Base-by-base conservation (phyloP, 2,113 vertebrate species). In the Protomyctophum bolini region DNA sequence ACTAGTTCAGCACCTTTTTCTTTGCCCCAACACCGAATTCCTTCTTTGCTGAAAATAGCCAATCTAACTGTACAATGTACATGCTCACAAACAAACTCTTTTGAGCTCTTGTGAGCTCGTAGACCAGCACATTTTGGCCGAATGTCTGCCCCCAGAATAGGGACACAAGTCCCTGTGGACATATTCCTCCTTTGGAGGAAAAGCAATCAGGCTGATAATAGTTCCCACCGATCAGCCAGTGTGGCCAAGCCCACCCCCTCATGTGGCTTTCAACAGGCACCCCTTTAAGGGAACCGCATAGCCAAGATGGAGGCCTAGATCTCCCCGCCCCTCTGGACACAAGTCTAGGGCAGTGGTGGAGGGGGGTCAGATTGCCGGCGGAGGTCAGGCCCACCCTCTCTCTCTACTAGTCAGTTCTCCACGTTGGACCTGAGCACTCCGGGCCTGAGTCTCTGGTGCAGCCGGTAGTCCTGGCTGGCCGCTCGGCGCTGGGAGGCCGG, bases 391-490 rank as follows among this genome's bases (percentile, higher is more conserved):
- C 54, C 46, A 10, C 56, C 46, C 41, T n/a, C 54, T 12, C 29
- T 45, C 14, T 8, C 28, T 33, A 10, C 12, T 10, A 7, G 60
- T 71, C 75, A 85, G 79, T 73, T 76, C 55, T 92, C 92, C 69
- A 82, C 55, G 61, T 85, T 91, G 62, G 76, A 80, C 77, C 89
- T 75, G 80, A 87, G 79, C 1, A 70, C 48, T 15, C 86, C 77
- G 48, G 81, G 79, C 50, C 83, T 88, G 55, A 88, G 79, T 14
- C 84, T 78, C 48, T 81, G 91, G 4, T 71, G 75, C 6, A 72
- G 88, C 29, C 89, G 84, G 65, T 77, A 80, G 12, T 73, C 85
- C 70, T 89, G 89, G 79, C 87, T 90, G 2, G 88, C 51, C 0
- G 82, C 15, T 66, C 73, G 78, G 6, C 73, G 58, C 55, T 84